Evolutionary conservation across 2,888 invertebrate genomes (phyloP).

Genomic region (Xanthorhoe designata): DNA sequence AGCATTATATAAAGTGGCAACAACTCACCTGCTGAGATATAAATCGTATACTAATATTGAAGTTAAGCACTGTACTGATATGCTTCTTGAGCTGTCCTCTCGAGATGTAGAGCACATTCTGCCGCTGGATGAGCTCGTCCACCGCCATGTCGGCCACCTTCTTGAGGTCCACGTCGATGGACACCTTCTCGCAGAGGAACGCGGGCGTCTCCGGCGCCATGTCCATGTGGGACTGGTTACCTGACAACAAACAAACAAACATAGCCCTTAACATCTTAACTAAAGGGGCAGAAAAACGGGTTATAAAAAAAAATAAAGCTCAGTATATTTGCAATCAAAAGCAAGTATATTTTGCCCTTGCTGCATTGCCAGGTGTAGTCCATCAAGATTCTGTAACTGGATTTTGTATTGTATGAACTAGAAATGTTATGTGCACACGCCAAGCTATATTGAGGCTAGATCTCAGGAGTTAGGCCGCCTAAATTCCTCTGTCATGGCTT

Average conservation of each 20-base stretch:
- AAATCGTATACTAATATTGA: conserved; percentile 94
- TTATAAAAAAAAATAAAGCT: too few relatives aligned
- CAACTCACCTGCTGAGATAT: conserved; percentile 93
- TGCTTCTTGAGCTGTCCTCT: conserved; percentile 95
- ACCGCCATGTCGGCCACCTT: conserved; percentile 96
- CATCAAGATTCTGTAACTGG: too few relatives aligned
- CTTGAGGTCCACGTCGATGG: conserved; percentile 94
- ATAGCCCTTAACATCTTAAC: too few relatives aligned
- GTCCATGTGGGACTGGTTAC: conserved; percentile 71
- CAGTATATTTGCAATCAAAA: too few relatives aligned
- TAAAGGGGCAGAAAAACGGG: too few relatives aligned
- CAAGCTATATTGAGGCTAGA: too few relatives aligned
- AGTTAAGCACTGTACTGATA: conserved; percentile 96
- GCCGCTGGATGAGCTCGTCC: conserved; percentile 92
- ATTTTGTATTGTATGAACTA: too few relatives aligned
- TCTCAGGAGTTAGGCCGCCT: too few relatives aligned
- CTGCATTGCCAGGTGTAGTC: too few relatives aligned
- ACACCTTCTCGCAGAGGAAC: conserved; percentile 96
- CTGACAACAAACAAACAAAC: conserved; percentile 45
- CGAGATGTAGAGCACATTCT: conserved; percentile 94
- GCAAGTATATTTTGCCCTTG: too few relatives aligned
- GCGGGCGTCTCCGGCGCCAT: conserved; percentile 92
- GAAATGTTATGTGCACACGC: too few relatives aligned
- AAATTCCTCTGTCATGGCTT: too few relatives aligned
- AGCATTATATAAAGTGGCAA: not conserved